These are phyloP conservation scores for Candidula unifasciata DNA, from an alignment of 2,888 invertebrate genomes.

Conservation along the genomic window DNA sequence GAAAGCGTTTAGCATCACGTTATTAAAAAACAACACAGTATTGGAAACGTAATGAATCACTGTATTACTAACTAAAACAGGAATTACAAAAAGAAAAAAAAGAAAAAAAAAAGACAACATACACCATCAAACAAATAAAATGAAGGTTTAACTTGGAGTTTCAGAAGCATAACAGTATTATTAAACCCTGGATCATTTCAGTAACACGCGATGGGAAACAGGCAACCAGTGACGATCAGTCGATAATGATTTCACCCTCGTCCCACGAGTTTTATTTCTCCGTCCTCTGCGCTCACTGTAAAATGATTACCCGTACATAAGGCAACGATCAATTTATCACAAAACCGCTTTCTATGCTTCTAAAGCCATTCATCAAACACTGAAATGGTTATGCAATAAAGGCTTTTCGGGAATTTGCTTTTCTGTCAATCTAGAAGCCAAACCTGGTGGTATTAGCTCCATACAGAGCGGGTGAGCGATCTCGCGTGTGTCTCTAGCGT, in stretches of 20 bases:
- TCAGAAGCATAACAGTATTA: background rate
- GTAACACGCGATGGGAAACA: constrained; percentile 4
- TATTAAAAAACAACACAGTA: too few species aligned
- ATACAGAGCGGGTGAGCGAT: too few species aligned
- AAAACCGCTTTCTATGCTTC: background rate
- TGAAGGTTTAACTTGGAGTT: too few species aligned
- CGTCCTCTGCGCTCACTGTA: background rate
- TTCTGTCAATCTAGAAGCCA: too few species aligned
- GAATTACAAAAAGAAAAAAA: too few species aligned
- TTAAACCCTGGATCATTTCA: background rate
- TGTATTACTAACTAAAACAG: too few species aligned
- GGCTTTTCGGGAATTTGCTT: background rate
- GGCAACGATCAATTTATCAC: constrained; percentile 1
- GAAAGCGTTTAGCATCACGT: too few species aligned
- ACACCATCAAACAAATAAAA: too few species aligned
- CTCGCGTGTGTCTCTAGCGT: too few species aligned
- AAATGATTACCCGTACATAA: constrained; percentile 6
- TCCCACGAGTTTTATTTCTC: background rate
- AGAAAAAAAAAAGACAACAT: too few species aligned
- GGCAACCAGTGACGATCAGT: background rate
- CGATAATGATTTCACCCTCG: background rate
- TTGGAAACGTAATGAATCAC: too few species aligned
- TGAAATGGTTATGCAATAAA: constrained; percentile 14
- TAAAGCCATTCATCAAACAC: constrained; percentile 16
- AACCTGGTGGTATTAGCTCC: too few species aligned